Base-by-base conservation (phyloP, 2,888 invertebrate genomes). In the Phaonia tiefii region DNA sequence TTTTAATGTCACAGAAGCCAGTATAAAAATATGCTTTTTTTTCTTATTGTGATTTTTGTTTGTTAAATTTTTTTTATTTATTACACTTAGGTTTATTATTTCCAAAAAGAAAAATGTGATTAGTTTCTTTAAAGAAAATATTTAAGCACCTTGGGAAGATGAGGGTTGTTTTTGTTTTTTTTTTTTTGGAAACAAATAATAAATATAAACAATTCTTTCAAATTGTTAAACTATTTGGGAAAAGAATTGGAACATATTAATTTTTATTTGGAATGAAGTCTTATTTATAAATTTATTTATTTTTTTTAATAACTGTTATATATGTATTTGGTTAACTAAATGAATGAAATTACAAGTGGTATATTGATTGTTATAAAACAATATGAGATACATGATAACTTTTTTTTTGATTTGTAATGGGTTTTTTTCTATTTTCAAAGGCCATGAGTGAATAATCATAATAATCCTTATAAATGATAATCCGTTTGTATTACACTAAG, bases 11-110 rank as follows among this genome's bases (percentile, higher is more conserved):
- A 39, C 46, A 76, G 73, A 78, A 80, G 83, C 79, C 73, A 79
- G 83, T 80, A 83, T 46, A 80, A 83, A 83, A 80, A 76, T 80
- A 76, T 75, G 44, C 39, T 56, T 15, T 54, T 51, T 49, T 58
- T 80, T 74, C 42, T 71, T 17, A 7, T 67, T 80, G 37, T 76
- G 39, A 31, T 69, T 58, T 69, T 54, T 75, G 15, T 74, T 56
- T 75, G 49, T 72, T 79, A 20, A 63, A 17, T n/a, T n/a, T n/a
- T 25, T 49, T 42, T 56, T 49, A 66, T 46, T 66, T 56, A 46
- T 31, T 58, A 31, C 31, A 37, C 31, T 58, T 58, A 1, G 15
- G 31, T 25, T 60, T 31, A 60, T 60, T 11, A 37, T 60, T 60
- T 39, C 20, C 7, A 17, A 17, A 37, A 44, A 73, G 56, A 71